phyloP scores from a whole-genome alignment of 2,888 invertebrate genomes.

The Meliscaeva auricollis region DNA sequence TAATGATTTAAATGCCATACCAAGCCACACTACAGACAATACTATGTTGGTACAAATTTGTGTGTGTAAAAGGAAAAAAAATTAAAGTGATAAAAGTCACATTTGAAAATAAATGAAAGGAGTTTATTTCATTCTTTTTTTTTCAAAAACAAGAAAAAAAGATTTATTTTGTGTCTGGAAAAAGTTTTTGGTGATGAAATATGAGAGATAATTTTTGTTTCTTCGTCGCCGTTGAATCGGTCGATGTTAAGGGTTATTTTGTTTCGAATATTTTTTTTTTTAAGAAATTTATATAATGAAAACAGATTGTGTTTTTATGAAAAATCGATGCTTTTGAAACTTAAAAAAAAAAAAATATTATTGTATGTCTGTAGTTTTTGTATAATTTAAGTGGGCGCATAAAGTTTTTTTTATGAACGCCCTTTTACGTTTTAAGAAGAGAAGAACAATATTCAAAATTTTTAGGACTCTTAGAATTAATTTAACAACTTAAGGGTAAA shows the following conservation, averaged over 20 bases:
- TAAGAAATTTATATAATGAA: background rate
- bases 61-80: background rate
- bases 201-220: constrained; percentile 1
- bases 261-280: background rate
- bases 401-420: too few species aligned
- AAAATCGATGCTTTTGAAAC: background rate
- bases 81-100: constrained; percentile 31
- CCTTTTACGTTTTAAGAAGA: too few species aligned
- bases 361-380: too few species aligned
- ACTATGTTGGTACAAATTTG: too few species aligned
- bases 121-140: background rate
- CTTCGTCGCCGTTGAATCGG: background rate
- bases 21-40: background rate
- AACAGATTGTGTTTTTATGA: background rate
- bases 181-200: constrained; percentile 8
- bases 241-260: background rate
- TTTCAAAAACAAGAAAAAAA: background rate
- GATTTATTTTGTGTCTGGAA: constrained; percentile 14
- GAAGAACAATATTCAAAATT: too few species aligned
- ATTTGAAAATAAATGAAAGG: constrained; percentile 16
- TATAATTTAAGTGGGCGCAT: too few species aligned
- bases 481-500: too few species aligned
- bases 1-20: background rate
- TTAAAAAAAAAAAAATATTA: too few species aligned
- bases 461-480: too few species aligned